Percentiles rank a stretch among this genome's conserved stretches.
Evolutionary conservation across 2,113 vertebrate species (phyloP).

Genomic region (Oncorhynchus keta): DNA sequence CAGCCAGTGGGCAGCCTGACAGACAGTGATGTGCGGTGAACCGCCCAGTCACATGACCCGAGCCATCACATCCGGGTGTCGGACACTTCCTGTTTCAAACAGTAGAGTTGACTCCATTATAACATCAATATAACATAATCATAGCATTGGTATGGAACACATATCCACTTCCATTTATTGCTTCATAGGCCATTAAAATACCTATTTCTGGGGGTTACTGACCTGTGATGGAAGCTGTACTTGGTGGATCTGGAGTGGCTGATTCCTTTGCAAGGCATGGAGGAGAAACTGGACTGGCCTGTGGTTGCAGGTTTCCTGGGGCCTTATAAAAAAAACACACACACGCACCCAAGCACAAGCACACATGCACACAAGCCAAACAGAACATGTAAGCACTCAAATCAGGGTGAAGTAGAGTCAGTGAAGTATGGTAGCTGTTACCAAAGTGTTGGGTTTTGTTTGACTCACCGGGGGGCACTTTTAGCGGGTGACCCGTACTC

Average conservation of each 20-base stretch:
- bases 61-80: conserved; percentile 94
- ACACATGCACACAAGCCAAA: neutral
- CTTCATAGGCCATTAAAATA: neutral
- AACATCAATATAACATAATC: too few relatives aligned
- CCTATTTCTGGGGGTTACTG: conserved; percentile 34
- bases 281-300: conserved; percentile 75
- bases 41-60: conserved; percentile 94
- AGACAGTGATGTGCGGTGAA: conserved; percentile 98
- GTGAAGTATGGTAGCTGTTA: conserved; percentile 28
- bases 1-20: conserved; percentile 94
- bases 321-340: conserved; percentile 64
- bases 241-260: conserved; percentile 85
- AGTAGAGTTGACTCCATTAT: conserved; percentile 5
- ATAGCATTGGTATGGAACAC: too few relatives aligned
- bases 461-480: conserved; percentile 82
- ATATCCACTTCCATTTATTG: neutral
- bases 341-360: neutral
- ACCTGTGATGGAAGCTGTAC: conserved; percentile 98
- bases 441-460: conserved; percentile 61
- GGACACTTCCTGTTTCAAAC: conserved; percentile 88
- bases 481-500: conserved; percentile 86
- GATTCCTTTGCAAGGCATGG: conserved; percentile 84
- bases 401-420: neutral
- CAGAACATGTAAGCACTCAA: neutral
- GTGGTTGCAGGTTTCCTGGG: conserved; percentile 78